A percentile compares a stretch with the other conserved stretches of the same genome.
Evolutionary conservation across 2,113 vertebrate species (phyloP).

Genomic region (Mesocricetus auratus): DNA sequence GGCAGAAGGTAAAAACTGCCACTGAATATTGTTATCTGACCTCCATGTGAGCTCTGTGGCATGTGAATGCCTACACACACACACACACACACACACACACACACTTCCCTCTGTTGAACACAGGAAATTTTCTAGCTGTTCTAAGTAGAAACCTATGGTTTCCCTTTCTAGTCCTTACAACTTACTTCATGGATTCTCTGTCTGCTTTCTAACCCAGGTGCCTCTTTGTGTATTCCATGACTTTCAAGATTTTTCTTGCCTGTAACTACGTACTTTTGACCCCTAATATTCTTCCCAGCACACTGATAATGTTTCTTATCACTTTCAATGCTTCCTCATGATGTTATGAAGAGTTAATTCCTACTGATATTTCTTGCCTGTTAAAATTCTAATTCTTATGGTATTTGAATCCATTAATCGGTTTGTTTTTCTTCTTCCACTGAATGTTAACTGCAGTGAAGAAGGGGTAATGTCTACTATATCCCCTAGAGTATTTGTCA

Average conservation of each 20-base stretch:
- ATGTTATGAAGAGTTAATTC: not conserved
- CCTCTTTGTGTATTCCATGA: not conserved
- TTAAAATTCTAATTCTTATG: not conserved
- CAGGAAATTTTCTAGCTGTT: not conserved
- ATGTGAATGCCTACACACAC: not conserved
- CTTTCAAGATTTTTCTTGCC: slow-evolving; percentile 21
- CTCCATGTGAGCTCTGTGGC: not conserved
- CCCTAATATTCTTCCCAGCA: not conserved
- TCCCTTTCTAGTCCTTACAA: not conserved
- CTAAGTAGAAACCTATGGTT: not conserved
- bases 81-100: not conserved
- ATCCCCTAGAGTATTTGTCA: not conserved
- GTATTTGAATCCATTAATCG: slow-evolving; percentile 2
- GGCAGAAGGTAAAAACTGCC: not conserved
- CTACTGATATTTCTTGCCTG: not conserved
- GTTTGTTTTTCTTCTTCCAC: not conserved
- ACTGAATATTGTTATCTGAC: not conserved
- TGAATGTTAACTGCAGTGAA: slow-evolving; percentile 23
- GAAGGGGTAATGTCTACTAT: not conserved
- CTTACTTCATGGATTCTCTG: not conserved
- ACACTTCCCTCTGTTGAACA: not conserved
- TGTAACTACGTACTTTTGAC: not conserved
- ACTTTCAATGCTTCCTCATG: not conserved
- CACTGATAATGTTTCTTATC: not conserved
- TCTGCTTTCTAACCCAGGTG: not conserved